Conservation (phyloP, 1,140 invertebrate species). For the Physella acuta region DNA sequence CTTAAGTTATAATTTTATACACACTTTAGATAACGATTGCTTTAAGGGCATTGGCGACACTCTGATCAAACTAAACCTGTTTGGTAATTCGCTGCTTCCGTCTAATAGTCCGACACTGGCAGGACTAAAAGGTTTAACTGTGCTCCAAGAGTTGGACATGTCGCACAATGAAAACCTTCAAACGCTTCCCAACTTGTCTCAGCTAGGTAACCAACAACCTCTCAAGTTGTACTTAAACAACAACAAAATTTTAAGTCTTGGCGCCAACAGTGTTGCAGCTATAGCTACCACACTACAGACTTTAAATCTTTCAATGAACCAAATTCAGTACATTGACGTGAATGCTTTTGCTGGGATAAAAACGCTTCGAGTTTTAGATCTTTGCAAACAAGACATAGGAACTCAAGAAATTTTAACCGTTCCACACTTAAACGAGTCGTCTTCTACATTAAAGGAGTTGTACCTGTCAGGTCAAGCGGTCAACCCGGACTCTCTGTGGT, state of each 20-base stretch:
- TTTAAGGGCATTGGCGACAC: not conserved
- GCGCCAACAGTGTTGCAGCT: not conserved
- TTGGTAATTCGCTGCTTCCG: not conserved
- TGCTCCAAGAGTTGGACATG: not conserved
- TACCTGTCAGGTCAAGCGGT: not conserved
- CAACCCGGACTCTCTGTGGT: not conserved
- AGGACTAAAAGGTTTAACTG: not conserved
- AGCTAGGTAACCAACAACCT: not conserved
- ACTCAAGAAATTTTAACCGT: not conserved
- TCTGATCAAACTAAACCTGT: not conserved
- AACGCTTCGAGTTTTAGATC: not conserved
- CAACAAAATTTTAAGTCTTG: not conserved
- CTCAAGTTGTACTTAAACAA: not conserved
- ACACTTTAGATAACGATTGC: not conserved
- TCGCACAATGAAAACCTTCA: not conserved
- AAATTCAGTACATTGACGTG: not conserved
- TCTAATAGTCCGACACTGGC: not conserved
- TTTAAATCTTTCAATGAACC: not conserved
- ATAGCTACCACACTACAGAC: not conserved
- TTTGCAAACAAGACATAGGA: not conserved
- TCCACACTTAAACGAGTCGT: not conserved
- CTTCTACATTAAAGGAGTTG: not conserved
- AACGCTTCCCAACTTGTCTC: not conserved
- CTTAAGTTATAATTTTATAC: conserved; percentile 5
- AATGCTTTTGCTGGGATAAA: not conserved